Conservation (phyloP, 2,113 vertebrate genomes). For the Psilopsiagon aurifrons region DNA sequence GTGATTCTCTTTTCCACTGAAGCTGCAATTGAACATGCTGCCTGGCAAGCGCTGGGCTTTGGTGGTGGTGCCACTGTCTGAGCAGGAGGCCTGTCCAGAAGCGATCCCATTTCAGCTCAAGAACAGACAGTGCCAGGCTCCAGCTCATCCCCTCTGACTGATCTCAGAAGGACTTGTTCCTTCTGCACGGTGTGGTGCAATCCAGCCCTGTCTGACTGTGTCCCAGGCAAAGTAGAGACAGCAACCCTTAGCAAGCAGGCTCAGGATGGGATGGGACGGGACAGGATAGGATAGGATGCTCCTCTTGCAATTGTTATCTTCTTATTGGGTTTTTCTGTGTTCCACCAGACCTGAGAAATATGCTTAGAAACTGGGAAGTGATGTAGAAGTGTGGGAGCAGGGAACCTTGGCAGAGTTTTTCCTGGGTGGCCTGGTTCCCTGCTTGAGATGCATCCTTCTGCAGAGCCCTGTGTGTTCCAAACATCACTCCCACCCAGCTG, state of each 20-base stretch:
- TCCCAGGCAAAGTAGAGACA: neutral
- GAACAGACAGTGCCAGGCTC: neutral
- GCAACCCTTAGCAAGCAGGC: neutral
- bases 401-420: neutral
- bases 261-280: neutral
- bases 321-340: neutral
- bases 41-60: neutral
- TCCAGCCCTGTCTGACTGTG: neutral
- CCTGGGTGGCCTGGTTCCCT: neutral
- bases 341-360: neutral
- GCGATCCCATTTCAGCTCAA: neutral
- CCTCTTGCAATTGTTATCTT: neutral
- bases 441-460: neutral
- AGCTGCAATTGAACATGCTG: rapidly evolving
- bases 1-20: neutral
- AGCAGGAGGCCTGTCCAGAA: neutral
- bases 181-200: neutral
- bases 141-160: neutral
- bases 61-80: neutral
- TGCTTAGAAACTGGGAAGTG: neutral
- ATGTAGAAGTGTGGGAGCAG: neutral
- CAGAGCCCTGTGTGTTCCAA: neutral
- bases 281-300: neutral
- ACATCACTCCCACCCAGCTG: rapidly evolving
- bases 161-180: neutral